Base-by-base conservation (phyloP, 1,140 invertebrate genomes). In the Lanistes nyassanus region DNA sequence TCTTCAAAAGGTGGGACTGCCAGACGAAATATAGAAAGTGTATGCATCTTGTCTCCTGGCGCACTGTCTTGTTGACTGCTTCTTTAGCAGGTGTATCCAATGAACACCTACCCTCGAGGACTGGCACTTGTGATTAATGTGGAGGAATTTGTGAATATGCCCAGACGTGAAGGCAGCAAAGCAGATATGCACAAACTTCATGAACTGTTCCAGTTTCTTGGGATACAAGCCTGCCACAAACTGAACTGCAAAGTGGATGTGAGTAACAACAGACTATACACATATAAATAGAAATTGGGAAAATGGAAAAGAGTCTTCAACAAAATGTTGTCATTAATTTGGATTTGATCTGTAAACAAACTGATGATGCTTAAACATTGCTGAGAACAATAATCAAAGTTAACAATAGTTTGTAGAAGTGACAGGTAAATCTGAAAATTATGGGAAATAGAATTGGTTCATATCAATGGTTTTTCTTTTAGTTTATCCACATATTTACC, bases 71-170 rank as follows among this genome's bases (percentile, higher is more conserved):
- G 29, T 11, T 31, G 11, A 34, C 21, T 66, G 64, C 19, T 66
- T 34, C 31, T 77, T 65, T 29, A 21, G 16, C 39, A 77, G 66
- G 76, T 69, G 37, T 77, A 77, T 67, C 6, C 5, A 4, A 77
- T 77, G 76, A 55, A 74, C 5, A 60, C n/a, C 29, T 51, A 36
- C 4, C 76, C 76, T 6, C 62, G 76, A 16, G 76, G 76, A 26
- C 39, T 47, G 26, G 71, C 64, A 3, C 55, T 74, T 19, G 51
- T 77, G 5, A 74, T 77, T 53, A 74, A 74, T 66, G 74, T 74
- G 39, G 39, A 69, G 19, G 7, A 74, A 0, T 77, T 77, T 73
- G 47, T 4, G 19, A 31, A n/a, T 19, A 11, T 77, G 53, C 0
- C 34, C 21, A 23, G 2, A 11, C n/a, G 76, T 29, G 47, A 5